phyloP scores from a whole-genome alignment of 2,113 vertebrate genomes.

The Nycticryphes semicollaris region DNA sequence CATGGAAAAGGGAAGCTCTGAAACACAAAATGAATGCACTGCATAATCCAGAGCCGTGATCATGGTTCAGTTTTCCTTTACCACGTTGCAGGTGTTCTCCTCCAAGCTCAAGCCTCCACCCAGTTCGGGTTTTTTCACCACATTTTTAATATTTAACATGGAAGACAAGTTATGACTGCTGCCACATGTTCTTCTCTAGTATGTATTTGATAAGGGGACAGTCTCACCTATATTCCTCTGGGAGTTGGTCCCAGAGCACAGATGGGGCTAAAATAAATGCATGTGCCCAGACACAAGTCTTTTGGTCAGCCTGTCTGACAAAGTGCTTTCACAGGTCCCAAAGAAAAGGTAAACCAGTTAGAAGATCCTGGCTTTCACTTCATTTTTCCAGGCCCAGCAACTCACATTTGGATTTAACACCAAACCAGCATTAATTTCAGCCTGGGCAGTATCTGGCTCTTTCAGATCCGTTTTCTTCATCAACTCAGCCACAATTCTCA shows the following conservation, averaged over 20 bases:
- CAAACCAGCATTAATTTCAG: background rate
- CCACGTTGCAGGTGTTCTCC: background rate
- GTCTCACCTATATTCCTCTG: background rate
- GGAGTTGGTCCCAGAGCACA: background rate
- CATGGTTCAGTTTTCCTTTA: background rate
- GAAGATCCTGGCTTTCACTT: background rate
- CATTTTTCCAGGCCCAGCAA: background rate
- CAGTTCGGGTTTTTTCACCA: background rate
- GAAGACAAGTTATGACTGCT: background rate
- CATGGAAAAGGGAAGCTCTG: background rate
- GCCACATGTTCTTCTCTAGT: background rate
- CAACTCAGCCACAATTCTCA: background rate
- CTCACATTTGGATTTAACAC: background rate
- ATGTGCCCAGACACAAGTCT: rapidly evolving
- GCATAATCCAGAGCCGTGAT: background rate
- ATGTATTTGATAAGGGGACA: background rate
- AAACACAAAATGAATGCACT: rapidly evolving
- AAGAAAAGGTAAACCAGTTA: background rate
- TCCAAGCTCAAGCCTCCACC: background rate
- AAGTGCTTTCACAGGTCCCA: background rate
- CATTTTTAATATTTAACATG: background rate
- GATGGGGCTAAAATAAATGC: background rate
- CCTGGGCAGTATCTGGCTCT: background rate
- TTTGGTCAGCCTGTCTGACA: background rate
- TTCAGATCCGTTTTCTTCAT: background rate